A percentile compares a stretch with the other conserved stretches of the same genome.
These are phyloP conservation scores for Microcaecilia unicolor DNA, from an alignment of 2,797 vertebrate species.

Conservation along the genomic window DNA sequence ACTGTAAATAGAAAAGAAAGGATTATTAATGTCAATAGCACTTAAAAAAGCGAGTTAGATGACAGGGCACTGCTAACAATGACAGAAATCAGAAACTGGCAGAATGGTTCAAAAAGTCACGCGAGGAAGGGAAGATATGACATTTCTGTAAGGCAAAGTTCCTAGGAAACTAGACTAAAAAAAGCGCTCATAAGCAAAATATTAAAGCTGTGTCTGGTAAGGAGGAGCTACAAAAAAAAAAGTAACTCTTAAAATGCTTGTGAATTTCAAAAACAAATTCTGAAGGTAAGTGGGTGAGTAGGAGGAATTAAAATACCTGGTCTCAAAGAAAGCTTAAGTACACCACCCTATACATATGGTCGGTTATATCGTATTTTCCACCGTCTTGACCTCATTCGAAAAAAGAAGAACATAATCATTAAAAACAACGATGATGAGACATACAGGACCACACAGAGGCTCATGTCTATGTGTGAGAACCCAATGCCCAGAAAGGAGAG, in stretches of 20 bases:
- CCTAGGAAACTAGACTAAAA: too few relatives aligned
- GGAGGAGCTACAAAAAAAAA: neutral
- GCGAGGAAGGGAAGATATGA: neutral
- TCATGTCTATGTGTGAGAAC: conserved; percentile 91
- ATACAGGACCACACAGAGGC: conserved; percentile 84
- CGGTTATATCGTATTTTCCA: conserved; percentile 64
- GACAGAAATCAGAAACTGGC: too few relatives aligned
- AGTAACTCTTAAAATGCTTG: neutral
- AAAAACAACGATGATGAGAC: conserved; percentile 76
- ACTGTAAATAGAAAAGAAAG: too few relatives aligned
- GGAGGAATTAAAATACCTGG: too few relatives aligned
- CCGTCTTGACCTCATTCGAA: conserved; percentile 71
- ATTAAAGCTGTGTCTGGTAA: conserved; percentile 15
- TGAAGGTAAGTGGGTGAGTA: too few relatives aligned
- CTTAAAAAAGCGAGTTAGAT: too few relatives aligned
- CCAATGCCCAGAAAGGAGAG: conserved; percentile 67
- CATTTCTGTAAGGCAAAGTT: too few relatives aligned
- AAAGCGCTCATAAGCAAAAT: conserved; percentile 42
- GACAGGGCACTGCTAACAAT: too few relatives aligned
- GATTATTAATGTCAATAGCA: too few relatives aligned
- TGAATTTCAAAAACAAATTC: too few relatives aligned
- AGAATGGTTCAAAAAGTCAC: too few relatives aligned
- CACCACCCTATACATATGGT: conserved; percentile 60
- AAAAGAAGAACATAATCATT: conserved; percentile 90
- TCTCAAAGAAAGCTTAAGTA: too few relatives aligned